phyloP scores from a whole-genome alignment of 2,888 invertebrate species.

The Tupiocoris notatus region DNA sequence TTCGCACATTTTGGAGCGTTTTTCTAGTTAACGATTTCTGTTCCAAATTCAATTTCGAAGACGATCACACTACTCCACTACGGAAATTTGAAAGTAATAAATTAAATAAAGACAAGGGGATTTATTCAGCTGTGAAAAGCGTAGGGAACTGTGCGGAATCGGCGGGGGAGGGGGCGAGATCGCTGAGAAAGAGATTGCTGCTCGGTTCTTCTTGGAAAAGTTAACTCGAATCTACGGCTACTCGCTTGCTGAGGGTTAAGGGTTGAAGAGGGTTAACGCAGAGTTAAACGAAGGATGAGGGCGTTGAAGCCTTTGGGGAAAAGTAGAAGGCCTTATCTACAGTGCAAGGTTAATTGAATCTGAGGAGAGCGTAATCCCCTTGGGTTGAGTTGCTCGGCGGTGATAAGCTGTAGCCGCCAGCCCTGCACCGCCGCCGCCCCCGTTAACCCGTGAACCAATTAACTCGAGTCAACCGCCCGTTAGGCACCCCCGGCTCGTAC shows the following conservation, averaged over 20 bases:
- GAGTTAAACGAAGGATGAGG: neutral
- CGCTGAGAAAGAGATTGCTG: neutral
- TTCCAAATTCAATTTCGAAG: too few relatives aligned
- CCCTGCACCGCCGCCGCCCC: neutral
- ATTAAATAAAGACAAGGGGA: too few relatives aligned
- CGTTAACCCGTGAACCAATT: slow-evolving; percentile 39
- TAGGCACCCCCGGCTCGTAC: neutral
- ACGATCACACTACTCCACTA: too few relatives aligned
- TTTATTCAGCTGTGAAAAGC: too few relatives aligned
- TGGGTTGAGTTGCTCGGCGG: slow-evolving; percentile 40
- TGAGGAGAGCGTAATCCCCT: slow-evolving; percentile 39
- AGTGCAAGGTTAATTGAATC: slow-evolving; percentile 41
- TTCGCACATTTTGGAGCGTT: too few relatives aligned
- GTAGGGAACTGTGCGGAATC: too few relatives aligned
- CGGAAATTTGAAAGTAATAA: too few relatives aligned
- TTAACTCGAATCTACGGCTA: neutral
- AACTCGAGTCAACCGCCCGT: slow-evolving; percentile 36
- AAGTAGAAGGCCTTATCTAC: slow-evolving; percentile 31
- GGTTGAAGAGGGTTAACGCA: neutral
- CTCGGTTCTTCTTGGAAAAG: neutral
- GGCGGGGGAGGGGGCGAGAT: neutral
- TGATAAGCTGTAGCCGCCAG: slow-evolving; percentile 25
- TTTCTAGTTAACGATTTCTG: too few relatives aligned
- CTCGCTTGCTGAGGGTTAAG: too few relatives aligned
- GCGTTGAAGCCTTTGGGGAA: slow-evolving; percentile 2